Base-by-base conservation (phyloP, 2,113 vertebrate species). In the Aegithalos caudatus region DNA sequence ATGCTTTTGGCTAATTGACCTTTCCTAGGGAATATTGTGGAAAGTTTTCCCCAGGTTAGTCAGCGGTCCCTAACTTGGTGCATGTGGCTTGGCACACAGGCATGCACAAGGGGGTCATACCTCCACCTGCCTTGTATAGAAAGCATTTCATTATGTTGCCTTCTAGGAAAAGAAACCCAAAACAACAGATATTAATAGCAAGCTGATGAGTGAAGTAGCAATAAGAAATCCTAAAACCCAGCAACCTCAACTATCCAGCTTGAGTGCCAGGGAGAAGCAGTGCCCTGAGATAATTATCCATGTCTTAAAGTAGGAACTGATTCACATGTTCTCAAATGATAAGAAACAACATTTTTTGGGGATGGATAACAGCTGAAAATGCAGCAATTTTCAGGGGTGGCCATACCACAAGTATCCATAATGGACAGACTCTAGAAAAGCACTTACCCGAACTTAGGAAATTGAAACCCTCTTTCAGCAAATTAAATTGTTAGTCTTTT, bases 381-480 rank as follows among this genome's bases (percentile, higher is more conserved):
- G 3, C 51, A 74, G 21, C 9, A 67, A 13, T 14, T 81, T 8
- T 47, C 18, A 80, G 58, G 22, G 37, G 13, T 35, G 20, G 10
- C 12, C 23, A n/a, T 37, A 27, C 7, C 28, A 72, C 47, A 81
- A 53, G 19, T 6, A 48, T 23, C 11, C 54, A 40, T 10, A 18
- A 40, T 12, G 45, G 31, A 19, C 3, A 27, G 3, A 5, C 9
- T 23, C 53, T 42, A 76, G 61, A 62, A 81, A 77, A 82, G 15
- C 18, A 31, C 20, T 28, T 67, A 25, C 24, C 10, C 0, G 0
- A 53, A n/a, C 5, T 38, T 40, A 53, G 19, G 44, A 81, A 50
- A 31, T 7, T n/a, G 24, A 81, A 81, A 8, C 15, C 31, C 12
- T 31, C 47, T 40, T 78, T 58, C 31, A 13, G 37, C 58, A 53